A percentile compares a stretch with the other conserved stretches of the same genome.
Conservation (phyloP, 2,888 invertebrate genomes). For the Polylopha cassiicola region DNA sequence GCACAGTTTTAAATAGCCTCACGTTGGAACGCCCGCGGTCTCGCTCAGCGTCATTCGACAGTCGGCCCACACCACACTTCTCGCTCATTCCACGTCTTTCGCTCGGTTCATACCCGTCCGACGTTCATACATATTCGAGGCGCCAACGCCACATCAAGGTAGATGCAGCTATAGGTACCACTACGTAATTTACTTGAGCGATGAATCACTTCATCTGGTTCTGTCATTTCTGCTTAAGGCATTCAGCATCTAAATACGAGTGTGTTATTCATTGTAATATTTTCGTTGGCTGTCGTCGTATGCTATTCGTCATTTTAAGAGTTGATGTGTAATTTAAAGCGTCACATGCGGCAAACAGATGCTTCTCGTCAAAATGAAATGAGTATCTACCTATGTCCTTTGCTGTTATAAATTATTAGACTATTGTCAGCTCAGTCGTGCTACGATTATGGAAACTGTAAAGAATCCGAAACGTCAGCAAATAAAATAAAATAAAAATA, state of each 20-base stretch:
- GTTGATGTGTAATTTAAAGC: conserved; percentile 23
- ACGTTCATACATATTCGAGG: conserved; percentile 17
- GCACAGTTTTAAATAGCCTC: conserved; percentile 78
- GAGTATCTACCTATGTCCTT: too few relatives aligned
- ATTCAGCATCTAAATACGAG: conserved; percentile 33
- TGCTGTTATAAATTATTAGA: too few relatives aligned
- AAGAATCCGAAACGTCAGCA: too few relatives aligned
- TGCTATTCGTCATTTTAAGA: conserved; percentile 23
- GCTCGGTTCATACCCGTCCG: conserved; percentile 6
- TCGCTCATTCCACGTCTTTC: conserved; percentile 70
- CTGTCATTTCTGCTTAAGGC: conserved; percentile 61
- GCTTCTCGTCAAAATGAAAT: conserved; percentile 5
- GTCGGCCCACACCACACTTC: conserved; percentile 71
- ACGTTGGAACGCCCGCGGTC: conserved; percentile 59
- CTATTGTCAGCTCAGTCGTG: too few relatives aligned
- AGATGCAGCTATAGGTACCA: conserved; percentile 33
- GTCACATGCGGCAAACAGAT: conserved; percentile 3
- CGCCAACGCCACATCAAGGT: conserved; percentile 16
- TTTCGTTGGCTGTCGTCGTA: conserved; percentile 18
- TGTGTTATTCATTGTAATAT: conserved; percentile 27
- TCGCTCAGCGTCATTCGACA: conserved; percentile 58
- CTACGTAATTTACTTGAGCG: conserved; percentile 52
- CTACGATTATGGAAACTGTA: too few relatives aligned
- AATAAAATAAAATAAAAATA: too few relatives aligned
- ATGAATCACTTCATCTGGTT: conserved; percentile 63